Conservation (phyloP, 2,113 vertebrate genomes). For the Ciconia maguari region DNA sequence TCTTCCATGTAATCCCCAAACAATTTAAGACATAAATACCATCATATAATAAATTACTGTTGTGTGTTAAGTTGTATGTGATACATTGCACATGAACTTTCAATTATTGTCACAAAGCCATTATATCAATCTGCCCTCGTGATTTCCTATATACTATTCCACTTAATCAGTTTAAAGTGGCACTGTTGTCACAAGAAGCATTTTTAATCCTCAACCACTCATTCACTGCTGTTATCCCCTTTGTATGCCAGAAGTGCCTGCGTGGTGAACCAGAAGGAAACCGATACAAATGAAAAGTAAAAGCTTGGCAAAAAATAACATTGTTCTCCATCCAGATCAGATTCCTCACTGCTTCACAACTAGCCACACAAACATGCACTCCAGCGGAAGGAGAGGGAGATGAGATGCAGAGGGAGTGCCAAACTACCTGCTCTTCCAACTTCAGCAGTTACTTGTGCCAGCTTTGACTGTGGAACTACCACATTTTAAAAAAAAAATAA, state of each 20-base stretch:
- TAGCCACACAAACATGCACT: background rate
- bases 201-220: background rate
- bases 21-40: background rate
- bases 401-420: rapidly evolving
- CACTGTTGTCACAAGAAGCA: background rate
- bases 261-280: background rate
- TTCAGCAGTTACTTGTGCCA: background rate
- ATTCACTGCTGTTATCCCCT: background rate
- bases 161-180: background rate
- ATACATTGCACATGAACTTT: background rate
- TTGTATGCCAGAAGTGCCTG: background rate
- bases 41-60: background rate
- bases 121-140: background rate
- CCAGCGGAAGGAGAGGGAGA: background rate
- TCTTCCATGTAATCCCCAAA: background rate
- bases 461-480: background rate
- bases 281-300: background rate
- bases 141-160: background rate
- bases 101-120: background rate
- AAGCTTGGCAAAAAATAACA: background rate
- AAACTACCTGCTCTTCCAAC: background rate
- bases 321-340: background rate
- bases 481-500: background rate
- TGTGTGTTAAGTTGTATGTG: background rate
- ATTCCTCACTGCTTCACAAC: background rate